These are phyloP conservation scores for Tromatobia lineatoria DNA, from an alignment of 2,888 invertebrate species.

Conservation along the genomic window DNA sequence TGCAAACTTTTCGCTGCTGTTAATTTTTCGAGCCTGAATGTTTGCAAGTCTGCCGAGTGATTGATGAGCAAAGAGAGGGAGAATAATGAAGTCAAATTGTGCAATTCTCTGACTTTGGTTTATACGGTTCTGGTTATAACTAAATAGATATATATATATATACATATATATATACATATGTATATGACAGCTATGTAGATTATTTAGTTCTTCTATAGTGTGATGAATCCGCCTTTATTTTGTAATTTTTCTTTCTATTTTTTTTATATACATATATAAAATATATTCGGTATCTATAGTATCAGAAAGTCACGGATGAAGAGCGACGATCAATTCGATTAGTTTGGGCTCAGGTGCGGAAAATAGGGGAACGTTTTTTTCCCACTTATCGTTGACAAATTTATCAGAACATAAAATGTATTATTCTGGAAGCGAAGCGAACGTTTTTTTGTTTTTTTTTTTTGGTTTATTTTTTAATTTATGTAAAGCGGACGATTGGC, in stretches of 20 bases:
- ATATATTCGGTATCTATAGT: constrained; percentile 33
- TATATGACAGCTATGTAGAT: constrained; percentile 49
- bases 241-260: constrained; percentile 8
- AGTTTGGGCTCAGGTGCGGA: constrained; percentile 12
- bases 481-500: background rate
- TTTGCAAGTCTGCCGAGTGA: constrained; percentile 8
- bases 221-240: constrained; percentile 36
- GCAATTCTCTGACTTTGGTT: constrained; percentile 62
- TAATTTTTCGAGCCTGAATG: background rate
- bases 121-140: constrained; percentile 41
- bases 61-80: background rate
- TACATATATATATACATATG: constrained; percentile 46
- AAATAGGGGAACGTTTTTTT: background rate
- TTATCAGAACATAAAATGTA: background rate
- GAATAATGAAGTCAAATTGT: constrained; percentile 54
- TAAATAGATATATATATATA: constrained; percentile 44
- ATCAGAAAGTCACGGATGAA: constrained; percentile 31
- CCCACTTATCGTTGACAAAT: constrained; percentile 5
- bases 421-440: background rate
- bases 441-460: background rate
- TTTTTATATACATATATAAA: constrained; percentile 10
- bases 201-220: constrained; percentile 52
- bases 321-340: constrained; percentile 40
- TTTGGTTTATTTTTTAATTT: background rate
- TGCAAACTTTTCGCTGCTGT: background rate